phyloP scores from a whole-genome alignment of 2,797 vertebrate species.

The Microctenopoma steveboyesi region DNA sequence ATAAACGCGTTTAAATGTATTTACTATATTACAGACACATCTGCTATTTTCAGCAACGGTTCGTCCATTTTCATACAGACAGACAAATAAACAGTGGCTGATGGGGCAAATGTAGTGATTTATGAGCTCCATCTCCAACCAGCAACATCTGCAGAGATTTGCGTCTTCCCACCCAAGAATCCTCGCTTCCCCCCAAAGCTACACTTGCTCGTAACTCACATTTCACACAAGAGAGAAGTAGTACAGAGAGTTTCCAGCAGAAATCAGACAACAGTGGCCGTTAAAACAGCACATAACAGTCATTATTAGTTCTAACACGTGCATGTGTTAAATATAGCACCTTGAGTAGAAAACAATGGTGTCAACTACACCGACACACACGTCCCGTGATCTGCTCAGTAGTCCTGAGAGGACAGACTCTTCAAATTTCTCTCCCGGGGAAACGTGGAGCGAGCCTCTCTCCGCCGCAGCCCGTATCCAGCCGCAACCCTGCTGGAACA shows the following conservation, averaged over 20 bases:
- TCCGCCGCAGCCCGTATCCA: slow-evolving; percentile 18
- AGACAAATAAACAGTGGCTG: background rate
- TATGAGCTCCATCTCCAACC: slow-evolving; percentile 7
- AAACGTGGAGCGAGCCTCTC: slow-evolving; percentile 31
- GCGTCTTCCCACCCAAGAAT: background rate
- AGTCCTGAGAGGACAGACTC: background rate
- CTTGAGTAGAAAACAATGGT: background rate
- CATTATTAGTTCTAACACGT: no score
- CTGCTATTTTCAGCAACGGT: background rate
- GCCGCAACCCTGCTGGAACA: slow-evolving; percentile 34
- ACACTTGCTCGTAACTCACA: background rate
- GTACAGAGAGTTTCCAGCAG: background rate
- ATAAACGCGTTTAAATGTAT: background rate
- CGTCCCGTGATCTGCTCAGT: background rate
- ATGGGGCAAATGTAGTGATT: background rate
- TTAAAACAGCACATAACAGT: background rate
- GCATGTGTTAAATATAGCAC: background rate
- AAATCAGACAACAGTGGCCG: no score
- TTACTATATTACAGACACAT: background rate
- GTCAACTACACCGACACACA: background rate
- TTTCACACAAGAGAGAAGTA: background rate
- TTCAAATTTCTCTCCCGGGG: slow-evolving; percentile 32
- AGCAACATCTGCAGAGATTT: background rate
- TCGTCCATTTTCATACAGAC: background rate
- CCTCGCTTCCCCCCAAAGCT: background rate